These are phyloP conservation scores for Anas flavirostris DNA, from an alignment of 2,797 vertebrate species.

Conservation along the genomic window DNA sequence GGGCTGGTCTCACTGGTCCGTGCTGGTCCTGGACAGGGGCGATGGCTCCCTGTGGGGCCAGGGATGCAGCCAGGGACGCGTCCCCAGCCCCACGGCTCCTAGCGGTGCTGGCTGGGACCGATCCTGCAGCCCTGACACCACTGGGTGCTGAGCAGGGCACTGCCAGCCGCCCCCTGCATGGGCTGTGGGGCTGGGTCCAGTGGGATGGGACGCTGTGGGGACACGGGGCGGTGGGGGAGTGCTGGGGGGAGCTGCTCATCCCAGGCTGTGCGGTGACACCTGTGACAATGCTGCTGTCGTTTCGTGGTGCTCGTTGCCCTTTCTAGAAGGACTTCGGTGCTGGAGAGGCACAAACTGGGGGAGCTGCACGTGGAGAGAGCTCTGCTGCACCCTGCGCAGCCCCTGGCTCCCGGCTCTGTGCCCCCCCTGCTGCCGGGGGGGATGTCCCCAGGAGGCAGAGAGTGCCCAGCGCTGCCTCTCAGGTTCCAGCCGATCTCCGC, in stretches of 20 bases:
- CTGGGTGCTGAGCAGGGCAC: too few relatives aligned
- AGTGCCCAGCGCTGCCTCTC: neutral
- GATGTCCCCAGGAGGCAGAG: neutral
- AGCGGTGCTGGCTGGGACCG: fast-evolving
- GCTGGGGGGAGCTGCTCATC: fast-evolving
- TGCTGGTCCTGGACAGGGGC: neutral
- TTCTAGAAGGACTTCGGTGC: neutral
- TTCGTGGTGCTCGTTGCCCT: neutral
- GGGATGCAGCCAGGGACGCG: fast-evolving
- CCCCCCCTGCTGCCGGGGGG: neutral
- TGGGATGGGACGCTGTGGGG: too few relatives aligned
- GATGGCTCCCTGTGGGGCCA: neutral
- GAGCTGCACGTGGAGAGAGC: neutral
- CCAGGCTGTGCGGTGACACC: fast-evolving
- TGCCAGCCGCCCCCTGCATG: too few relatives aligned
- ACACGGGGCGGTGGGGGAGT: fast-evolving
- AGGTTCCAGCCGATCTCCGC: neutral
- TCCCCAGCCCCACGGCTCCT: fast-evolving
- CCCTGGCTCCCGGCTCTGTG: neutral
- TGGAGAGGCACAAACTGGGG: neutral
- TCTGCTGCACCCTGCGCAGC: neutral
- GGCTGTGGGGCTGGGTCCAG: too few relatives aligned
- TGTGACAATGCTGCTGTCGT: fast-evolving
- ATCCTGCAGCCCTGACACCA: fast-evolving
- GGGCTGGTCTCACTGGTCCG: neutral